A percentile compares a stretch with the other conserved stretches of the same genome.
These are phyloP conservation scores for Oreochromis tanganicae DNA, from an alignment of 2,113 vertebrate species.

Conservation along the genomic window DNA sequence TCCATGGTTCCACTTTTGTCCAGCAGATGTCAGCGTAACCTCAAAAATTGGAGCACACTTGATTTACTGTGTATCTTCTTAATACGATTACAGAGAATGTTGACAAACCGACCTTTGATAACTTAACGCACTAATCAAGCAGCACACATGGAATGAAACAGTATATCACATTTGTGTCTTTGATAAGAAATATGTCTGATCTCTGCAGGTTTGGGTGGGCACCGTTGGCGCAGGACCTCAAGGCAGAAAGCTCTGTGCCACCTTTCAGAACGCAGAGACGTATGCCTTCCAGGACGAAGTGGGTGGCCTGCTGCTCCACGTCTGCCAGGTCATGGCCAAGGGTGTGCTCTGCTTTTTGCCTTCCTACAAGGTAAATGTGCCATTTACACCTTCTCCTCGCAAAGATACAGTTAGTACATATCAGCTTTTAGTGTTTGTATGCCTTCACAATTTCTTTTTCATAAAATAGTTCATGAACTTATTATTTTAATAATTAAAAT, in stretches of 20 bases:
- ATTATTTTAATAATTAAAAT: neutral
- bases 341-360: slow-evolving; percentile 93
- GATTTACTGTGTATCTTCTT: neutral
- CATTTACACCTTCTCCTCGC: neutral
- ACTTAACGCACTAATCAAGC: neutral
- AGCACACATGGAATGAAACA: neutral
- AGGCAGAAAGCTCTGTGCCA: slow-evolving; percentile 83
- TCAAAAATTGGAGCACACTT: neutral
- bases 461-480: neutral
- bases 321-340: slow-evolving; percentile 81
- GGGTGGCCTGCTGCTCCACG: slow-evolving; percentile 81
- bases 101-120: neutral
- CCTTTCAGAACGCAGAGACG: slow-evolving; percentile 89
- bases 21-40: slow-evolving; percentile 10
- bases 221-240: slow-evolving; percentile 87
- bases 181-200: neutral
- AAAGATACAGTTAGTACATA: neutral
- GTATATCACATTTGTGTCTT: neutral
- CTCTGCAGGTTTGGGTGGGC: slow-evolving; percentile 90
- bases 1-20: neutral
- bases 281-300: slow-evolving; percentile 94
- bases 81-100: neutral
- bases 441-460: neutral
- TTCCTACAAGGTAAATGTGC: slow-evolving; percentile 88
- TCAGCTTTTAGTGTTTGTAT: neutral